These are phyloP conservation scores for Drosophila ercepeae DNA, from an alignment of 1,140 invertebrate genomes.

Conservation along the genomic window DNA sequence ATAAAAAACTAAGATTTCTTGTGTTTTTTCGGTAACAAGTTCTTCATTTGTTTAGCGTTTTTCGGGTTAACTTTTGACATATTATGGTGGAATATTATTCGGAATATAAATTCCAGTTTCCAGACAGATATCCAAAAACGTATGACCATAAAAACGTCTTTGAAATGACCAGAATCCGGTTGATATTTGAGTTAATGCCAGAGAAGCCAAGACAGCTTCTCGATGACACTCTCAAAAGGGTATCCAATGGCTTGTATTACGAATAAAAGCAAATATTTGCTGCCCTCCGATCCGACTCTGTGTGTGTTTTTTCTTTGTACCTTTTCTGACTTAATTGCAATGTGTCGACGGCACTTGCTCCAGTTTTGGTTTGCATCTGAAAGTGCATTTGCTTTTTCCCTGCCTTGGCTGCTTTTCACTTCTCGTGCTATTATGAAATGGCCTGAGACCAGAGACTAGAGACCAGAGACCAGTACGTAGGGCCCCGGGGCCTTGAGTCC, in stretches of 20 bases:
- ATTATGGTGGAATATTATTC: no score
- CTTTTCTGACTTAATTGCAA: constrained; percentile 56
- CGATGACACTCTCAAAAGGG: constrained; percentile 1
- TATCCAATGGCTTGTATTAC: neutral
- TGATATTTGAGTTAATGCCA: neutral
- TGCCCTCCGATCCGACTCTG: neutral
- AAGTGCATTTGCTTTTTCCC: constrained; percentile 53
- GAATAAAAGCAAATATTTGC: neutral
- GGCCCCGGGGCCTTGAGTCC: constrained; percentile 47
- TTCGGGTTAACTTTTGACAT: no score
- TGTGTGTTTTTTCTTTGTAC: constrained; percentile 24
- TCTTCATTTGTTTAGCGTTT: no score
- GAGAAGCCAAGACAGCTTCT: neutral
- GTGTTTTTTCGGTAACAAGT: no score
- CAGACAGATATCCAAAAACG: no score
- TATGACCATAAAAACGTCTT: neutral
- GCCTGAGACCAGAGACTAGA: constrained; percentile 12
- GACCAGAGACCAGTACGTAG: constrained; percentile 8
- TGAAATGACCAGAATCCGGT: neutral
- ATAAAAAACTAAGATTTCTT: no score
- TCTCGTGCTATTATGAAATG: constrained; percentile 44
- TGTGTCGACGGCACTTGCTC: constrained; percentile 46
- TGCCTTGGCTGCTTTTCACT: neutral
- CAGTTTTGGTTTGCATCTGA: constrained; percentile 60
- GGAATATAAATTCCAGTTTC: neutral